These are phyloP conservation scores for Zaprionus camerounensis DNA, from an alignment of 1,140 invertebrate genomes.

Conservation along the genomic window DNA sequence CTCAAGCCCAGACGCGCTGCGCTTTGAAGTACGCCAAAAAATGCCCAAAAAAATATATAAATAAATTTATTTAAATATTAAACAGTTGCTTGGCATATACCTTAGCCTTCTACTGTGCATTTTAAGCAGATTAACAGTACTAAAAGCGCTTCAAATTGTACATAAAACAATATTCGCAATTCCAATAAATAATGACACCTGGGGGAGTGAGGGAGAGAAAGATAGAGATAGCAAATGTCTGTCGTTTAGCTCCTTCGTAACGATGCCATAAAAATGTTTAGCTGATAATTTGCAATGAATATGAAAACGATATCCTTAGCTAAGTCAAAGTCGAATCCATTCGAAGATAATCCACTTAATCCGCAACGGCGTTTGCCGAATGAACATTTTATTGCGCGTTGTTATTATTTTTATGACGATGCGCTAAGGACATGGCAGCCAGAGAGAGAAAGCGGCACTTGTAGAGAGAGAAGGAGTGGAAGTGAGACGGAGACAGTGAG, in stretches of 20 bases:
- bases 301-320: slow-evolving; percentile 54
- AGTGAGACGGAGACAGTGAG: background rate
- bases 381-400: slow-evolving; percentile 31
- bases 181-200: background rate
- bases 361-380: slow-evolving; percentile 4
- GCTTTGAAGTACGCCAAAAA: slow-evolving; percentile 1
- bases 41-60: background rate
- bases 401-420: slow-evolving; percentile 39
- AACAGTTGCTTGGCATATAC: background rate
- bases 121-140: background rate
- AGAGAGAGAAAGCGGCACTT: background rate
- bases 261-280: slow-evolving; percentile 66
- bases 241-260: background rate
- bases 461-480: background rate
- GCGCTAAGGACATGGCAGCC: slow-evolving; percentile 3
- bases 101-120: background rate
- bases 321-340: slow-evolving; percentile 14
- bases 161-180: background rate
- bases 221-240: background rate
- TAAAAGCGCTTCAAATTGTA: background rate
- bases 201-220: background rate
- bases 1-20: background rate
- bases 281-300: slow-evolving; percentile 74
- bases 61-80: background rate
- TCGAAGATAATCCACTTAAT: slow-evolving; percentile 42